These are phyloP conservation scores for Ylistrum balloti DNA, from an alignment of 1,140 invertebrate species.

Conservation along the genomic window DNA sequence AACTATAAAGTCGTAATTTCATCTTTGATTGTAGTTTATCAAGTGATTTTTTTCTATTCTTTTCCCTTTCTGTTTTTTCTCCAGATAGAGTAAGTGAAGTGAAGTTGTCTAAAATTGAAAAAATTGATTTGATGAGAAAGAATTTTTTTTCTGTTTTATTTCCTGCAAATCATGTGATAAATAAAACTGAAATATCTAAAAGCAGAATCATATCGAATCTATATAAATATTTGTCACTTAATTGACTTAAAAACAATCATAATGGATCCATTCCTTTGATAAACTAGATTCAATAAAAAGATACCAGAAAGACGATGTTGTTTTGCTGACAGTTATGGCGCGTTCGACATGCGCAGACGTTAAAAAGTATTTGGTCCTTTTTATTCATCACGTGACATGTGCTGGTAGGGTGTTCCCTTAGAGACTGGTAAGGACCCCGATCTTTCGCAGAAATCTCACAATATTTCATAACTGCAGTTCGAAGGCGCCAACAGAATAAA, in stretches of 20 bases:
- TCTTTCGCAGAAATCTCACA: background rate
- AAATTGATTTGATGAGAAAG: background rate
- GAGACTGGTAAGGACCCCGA: background rate
- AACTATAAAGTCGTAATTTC: too few species aligned
- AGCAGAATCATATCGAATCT: background rate
- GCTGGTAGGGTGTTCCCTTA: background rate
- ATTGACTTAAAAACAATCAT: background rate
- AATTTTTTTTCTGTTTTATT: slow-evolving; percentile 6
- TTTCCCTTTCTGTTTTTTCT: too few species aligned
- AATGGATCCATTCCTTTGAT: background rate
- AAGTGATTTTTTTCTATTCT: too few species aligned
- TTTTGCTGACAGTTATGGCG: background rate
- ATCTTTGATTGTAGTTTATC: too few species aligned
- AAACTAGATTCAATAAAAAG: background rate
- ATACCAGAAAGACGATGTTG: background rate
- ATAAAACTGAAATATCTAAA: background rate
- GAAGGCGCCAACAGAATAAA: slow-evolving; percentile 31
- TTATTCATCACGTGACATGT: background rate
- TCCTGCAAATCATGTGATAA: slow-evolving; percentile 32
- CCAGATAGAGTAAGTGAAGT: background rate
- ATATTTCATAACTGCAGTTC: slow-evolving; percentile 12
- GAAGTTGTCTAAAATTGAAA: background rate
- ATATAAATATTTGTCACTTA: background rate
- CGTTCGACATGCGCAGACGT: background rate
- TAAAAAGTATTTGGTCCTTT: background rate